These are phyloP conservation scores for Synanthedon tipuliformis DNA, from an alignment of 2,888 invertebrate species.

Conservation along the genomic window DNA sequence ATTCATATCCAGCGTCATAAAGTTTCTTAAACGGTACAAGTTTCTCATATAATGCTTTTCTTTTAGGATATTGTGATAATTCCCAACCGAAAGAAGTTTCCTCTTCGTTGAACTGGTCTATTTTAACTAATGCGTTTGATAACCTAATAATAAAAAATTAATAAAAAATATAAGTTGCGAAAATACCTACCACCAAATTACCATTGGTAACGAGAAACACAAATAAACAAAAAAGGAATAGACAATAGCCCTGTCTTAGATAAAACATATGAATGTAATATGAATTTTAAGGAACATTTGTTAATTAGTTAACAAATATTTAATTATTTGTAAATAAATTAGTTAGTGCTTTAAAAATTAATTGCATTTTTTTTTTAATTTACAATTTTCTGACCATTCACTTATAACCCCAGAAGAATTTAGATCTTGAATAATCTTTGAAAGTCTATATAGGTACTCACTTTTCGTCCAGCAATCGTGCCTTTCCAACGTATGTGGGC, in stretches of 20 bases:
- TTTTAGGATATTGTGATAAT: slow-evolving; percentile 86
- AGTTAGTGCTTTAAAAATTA: too few relatives aligned
- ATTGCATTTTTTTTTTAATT: not conserved
- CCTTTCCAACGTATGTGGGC: slow-evolving; percentile 83
- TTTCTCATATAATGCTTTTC: slow-evolving; percentile 82
- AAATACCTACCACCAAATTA: too few relatives aligned
- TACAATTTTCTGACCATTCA: not conserved
- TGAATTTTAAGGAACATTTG: too few relatives aligned
- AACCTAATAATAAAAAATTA: slow-evolving; percentile 50
- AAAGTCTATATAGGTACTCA: slow-evolving; percentile 19
- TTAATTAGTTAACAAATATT: too few relatives aligned
- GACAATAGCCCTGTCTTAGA: too few relatives aligned
- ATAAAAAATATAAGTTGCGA: too few relatives aligned
- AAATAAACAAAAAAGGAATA: too few relatives aligned
- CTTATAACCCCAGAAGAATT: too few relatives aligned
- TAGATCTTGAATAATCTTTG: too few relatives aligned
- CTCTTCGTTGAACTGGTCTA: slow-evolving; percentile 92
- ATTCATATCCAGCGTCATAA: slow-evolving; percentile 89
- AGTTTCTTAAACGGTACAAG: slow-evolving; percentile 87
- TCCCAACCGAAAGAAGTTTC: slow-evolving; percentile 91
- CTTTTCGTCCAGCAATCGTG: slow-evolving; percentile 81
- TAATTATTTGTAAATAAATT: too few relatives aligned
- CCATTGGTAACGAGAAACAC: too few relatives aligned
- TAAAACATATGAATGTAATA: too few relatives aligned
- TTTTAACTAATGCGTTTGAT: slow-evolving; percentile 78